phyloP scores from a whole-genome alignment of 2,113 vertebrate species.

The Zeus faber region DNA sequence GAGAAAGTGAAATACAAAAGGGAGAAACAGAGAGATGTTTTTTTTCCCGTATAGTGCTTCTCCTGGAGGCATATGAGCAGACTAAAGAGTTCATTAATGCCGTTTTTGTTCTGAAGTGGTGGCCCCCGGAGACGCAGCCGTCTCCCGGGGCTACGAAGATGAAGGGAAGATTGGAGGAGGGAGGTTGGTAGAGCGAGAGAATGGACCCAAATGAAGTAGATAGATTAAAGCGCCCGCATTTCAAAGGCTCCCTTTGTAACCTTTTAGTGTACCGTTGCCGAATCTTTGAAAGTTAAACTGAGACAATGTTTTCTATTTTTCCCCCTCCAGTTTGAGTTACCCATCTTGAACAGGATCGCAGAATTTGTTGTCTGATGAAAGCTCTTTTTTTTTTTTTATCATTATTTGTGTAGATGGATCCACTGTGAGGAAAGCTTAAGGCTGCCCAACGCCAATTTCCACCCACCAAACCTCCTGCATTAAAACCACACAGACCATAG shows the following conservation, averaged over 20 bases:
- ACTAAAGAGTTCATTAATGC: conserved; percentile 69
- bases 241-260: conserved; percentile 57
- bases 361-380: too few relatives aligned
- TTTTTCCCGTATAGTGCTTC: conserved; percentile 37
- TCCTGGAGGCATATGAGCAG: conserved; percentile 54
- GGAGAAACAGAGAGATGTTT: conserved; percentile 33
- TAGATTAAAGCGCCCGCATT: conserved; percentile 55
- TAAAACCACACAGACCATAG: too few relatives aligned
- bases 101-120: conserved; percentile 59
- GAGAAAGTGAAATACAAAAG: conserved; percentile 41
- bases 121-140: conserved; percentile 46
- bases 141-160: conserved; percentile 46
- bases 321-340: conserved; percentile 25
- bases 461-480: too few relatives aligned
- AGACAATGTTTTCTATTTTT: conserved; percentile 37
- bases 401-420: too few relatives aligned
- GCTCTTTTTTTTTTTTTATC: not conserved
- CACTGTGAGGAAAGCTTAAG: too few relatives aligned
- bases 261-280: conserved; percentile 41
- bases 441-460: too few relatives aligned
- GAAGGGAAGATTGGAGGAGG: conserved; percentile 41
- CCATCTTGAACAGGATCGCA: not conserved
- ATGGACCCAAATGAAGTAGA: conserved; percentile 36
- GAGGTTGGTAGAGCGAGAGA: conserved; percentile 33
- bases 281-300: conserved; percentile 40